These are phyloP conservation scores for Caenorhabditis plicata DNA, from an alignment of 2,888 invertebrate species.

Conservation along the genomic window DNA sequence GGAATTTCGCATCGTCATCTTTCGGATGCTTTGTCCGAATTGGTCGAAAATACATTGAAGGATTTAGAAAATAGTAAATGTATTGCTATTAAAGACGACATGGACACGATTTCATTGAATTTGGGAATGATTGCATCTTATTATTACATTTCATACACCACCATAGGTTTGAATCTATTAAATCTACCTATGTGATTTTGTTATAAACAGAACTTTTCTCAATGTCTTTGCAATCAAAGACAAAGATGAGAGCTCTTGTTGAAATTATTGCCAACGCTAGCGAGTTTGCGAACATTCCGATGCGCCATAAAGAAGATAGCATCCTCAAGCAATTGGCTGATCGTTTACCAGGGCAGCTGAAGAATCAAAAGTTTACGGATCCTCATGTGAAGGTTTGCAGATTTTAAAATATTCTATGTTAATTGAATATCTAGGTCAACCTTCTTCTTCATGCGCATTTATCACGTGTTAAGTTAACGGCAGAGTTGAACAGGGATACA, in stretches of 20 bases:
- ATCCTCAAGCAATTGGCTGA: slow-evolving; percentile 73
- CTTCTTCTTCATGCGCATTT: slow-evolving; percentile 92
- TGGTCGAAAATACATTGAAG: slow-evolving; percentile 90
- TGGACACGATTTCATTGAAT: slow-evolving; percentile 94
- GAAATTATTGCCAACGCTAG: slow-evolving; percentile 97
- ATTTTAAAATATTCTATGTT: too few relatives aligned
- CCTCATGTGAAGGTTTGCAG: slow-evolving; percentile 96
- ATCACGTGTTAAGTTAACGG: slow-evolving; percentile 87
- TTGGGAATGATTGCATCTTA: slow-evolving; percentile 99
- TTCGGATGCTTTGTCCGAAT: slow-evolving; percentile 94
- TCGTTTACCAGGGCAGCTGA: slow-evolving; percentile 74
- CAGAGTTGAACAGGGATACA: slow-evolving; percentile 94
- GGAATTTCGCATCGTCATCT: slow-evolving; percentile 75
- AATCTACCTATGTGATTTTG: slow-evolving; percentile 9
- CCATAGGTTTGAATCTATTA: too few relatives aligned
- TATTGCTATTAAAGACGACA: slow-evolving; percentile 94
- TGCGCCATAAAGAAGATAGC: slow-evolving; percentile 90
- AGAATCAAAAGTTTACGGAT: slow-evolving; percentile 83
- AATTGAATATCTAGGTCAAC: too few relatives aligned
- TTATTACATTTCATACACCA: slow-evolving; percentile 98
- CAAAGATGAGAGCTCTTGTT: slow-evolving; percentile 91
- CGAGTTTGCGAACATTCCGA: slow-evolving; percentile 90
- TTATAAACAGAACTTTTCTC: slow-evolving; percentile 97
- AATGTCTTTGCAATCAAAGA: slow-evolving; percentile 91
- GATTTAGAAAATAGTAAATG: slow-evolving; percentile 71